Evolutionary conservation across 2,888 invertebrate species (phyloP).

Genomic region (Hetaerina titia): DNA sequence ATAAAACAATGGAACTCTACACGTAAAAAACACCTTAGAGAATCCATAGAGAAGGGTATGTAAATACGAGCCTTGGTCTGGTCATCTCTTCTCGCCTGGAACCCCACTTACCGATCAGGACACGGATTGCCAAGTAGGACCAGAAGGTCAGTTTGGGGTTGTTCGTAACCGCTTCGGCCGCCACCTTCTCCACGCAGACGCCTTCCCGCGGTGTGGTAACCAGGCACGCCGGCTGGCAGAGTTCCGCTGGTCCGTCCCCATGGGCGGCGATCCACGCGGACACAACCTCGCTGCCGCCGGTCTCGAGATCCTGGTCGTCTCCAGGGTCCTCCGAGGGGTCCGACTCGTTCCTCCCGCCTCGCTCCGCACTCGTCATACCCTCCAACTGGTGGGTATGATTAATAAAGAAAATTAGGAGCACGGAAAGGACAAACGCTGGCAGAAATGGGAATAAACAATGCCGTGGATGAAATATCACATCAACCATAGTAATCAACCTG

Average conservation of each 20-base stretch:
- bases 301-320: neutral
- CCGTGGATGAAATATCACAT: too few relatives aligned
- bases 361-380: neutral
- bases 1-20: too few relatives aligned
- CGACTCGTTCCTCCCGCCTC: neutral
- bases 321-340: neutral
- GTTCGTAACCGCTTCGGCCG: constrained; percentile 80
- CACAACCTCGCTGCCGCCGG: neutral
- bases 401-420: too few relatives aligned
- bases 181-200: constrained; percentile 81
- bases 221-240: constrained; percentile 82
- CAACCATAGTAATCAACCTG: too few relatives aligned
- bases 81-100: too few relatives aligned
- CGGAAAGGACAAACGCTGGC: too few relatives aligned
- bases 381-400: neutral
- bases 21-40: too few relatives aligned
- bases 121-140: constrained; percentile 84
- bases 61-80: too few relatives aligned
- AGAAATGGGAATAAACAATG: too few relatives aligned
- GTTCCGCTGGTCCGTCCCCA: constrained; percentile 74
- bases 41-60: too few relatives aligned
- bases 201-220: constrained; percentile 80
- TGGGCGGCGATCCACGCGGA: neutral
- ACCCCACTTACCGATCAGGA: constrained; percentile 75
- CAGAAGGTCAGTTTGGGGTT: constrained; percentile 86